Base-by-base conservation (phyloP, 2,888 invertebrate species). In the Microctonus brassicae region DNA sequence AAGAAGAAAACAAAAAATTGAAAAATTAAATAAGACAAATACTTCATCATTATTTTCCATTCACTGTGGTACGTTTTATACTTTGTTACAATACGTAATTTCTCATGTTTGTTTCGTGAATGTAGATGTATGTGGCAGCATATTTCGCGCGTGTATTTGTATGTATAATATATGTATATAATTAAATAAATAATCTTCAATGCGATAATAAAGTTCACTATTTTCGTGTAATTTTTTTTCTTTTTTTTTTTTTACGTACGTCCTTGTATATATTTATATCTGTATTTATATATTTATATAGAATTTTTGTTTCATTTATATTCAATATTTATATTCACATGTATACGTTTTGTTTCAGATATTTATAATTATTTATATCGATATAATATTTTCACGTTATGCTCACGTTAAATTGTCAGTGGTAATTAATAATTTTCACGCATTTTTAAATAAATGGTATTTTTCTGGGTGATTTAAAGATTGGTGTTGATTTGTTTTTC, bases 181-280 rank as follows among this genome's bases (percentile, higher is more conserved):
- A 83, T 86, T 85, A 85, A 86, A 87, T 86, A 87, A 86, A 86
- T 86, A 86, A 86, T 86, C 85, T 85, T 84, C 81, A 85, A 86
- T 85, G 83, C 81, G 79, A 85, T 86, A 85, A 86, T 86, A 87
- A 86, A 85, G 82, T 83, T 66, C 76, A 77, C 80, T 78, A 80
- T n/a, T 80, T 76, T 81, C 79, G 82, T 75, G 72, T 77, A 34
- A 10, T n/a, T n/a, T n/a, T n/a, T n/a, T n/a, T n/a, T 60, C 26
- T 61, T n/a, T n/a, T n/a, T n/a, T n/a, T n/a, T n/a, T 60, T 36
- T 61, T 61, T 36, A 42, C 42, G 20, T 53, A 47, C 75, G 73
- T 70, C 60, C 80, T 80, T 81, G 74, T 79, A 78, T 76, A 77
- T 76, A 74, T 78, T 77, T 77, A 77, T 73, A 77, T 78, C 70